These are phyloP conservation scores for Gymnocypris eckloni DNA, from an alignment of 2,797 vertebrate genomes.

Conservation along the genomic window DNA sequence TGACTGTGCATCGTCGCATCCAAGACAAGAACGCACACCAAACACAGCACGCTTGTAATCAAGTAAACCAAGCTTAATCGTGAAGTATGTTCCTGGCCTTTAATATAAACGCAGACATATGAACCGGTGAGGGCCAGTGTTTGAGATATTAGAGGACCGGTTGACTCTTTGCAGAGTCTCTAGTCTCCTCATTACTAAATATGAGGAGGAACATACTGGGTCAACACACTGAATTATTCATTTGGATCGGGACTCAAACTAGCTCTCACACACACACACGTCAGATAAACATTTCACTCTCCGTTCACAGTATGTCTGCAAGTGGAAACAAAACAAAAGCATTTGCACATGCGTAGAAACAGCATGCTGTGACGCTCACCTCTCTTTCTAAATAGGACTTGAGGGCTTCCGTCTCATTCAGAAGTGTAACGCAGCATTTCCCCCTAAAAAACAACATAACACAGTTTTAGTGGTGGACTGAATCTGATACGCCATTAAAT, in stretches of 20 bases:
- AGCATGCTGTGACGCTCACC: slow-evolving; percentile 75
- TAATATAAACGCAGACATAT: slow-evolving; percentile 24
- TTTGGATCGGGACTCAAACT: slow-evolving; percentile 72
- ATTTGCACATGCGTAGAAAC: slow-evolving; percentile 15
- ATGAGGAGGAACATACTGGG: slow-evolving; percentile 79
- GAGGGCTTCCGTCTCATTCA: slow-evolving; percentile 97
- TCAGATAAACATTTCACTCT: slow-evolving; percentile 43
- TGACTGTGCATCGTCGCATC: neutral
- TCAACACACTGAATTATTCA: slow-evolving; percentile 83
- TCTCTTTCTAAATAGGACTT: slow-evolving; percentile 97
- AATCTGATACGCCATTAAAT: neutral
- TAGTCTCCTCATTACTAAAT: slow-evolving; percentile 78
- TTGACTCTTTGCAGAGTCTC: slow-evolving; percentile 68
- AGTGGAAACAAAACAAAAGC: slow-evolving; percentile 5
- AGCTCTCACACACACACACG: slow-evolving; percentile 49
- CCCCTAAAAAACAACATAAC: slow-evolving; percentile 78
- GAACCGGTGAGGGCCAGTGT: neutral
- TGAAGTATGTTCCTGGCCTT: slow-evolving; percentile 14
- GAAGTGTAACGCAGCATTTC: slow-evolving; percentile 97
- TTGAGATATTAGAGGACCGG: slow-evolving; percentile 29
- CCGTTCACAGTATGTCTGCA: too few species aligned
- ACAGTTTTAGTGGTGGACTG: neutral
- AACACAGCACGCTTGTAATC: neutral
- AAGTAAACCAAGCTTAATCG: neutral
- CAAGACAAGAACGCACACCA: neutral